Conservation (phyloP, 1,140 invertebrate genomes). For the Rhopalosiphum maidis region DNA sequence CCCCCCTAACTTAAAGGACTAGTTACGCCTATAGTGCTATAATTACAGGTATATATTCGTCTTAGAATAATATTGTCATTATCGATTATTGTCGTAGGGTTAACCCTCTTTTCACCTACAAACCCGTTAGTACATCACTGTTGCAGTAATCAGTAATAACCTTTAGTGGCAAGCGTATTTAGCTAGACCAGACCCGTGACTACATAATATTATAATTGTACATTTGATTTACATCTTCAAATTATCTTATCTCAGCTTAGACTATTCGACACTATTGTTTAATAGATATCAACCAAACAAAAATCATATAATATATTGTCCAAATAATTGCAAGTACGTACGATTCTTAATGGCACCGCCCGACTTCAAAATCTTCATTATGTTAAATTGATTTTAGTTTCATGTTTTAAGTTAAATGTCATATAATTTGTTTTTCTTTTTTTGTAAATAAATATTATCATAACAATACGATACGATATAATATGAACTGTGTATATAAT, state of each 20-base stretch:
- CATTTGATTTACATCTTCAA: background rate
- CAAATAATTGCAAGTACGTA: background rate
- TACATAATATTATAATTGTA: background rate
- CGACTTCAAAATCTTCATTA: background rate
- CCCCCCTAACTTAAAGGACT: too few relatives aligned
- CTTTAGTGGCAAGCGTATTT: too few relatives aligned
- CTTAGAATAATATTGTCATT: too few relatives aligned
- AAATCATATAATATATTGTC: background rate
- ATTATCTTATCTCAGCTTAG: background rate
- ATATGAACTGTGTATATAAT: background rate
- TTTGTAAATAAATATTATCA: background rate
- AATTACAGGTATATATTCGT: too few relatives aligned
- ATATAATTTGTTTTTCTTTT: background rate
- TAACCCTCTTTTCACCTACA: too few relatives aligned
- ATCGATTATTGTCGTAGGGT: too few relatives aligned
- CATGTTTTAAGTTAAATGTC: background rate
- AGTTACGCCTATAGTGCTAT: too few relatives aligned
- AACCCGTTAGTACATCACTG: too few relatives aligned
- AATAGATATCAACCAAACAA: background rate
- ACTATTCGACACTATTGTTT: background rate
- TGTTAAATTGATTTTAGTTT: background rate
- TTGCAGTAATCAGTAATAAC: too few relatives aligned
- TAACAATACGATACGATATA: background rate
- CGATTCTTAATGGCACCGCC: background rate
- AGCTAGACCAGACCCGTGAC: too few relatives aligned